These are phyloP conservation scores for Scaptodrosophila latifasciaeformis DNA, from an alignment of 2,888 invertebrate genomes.

Conservation along the genomic window DNA sequence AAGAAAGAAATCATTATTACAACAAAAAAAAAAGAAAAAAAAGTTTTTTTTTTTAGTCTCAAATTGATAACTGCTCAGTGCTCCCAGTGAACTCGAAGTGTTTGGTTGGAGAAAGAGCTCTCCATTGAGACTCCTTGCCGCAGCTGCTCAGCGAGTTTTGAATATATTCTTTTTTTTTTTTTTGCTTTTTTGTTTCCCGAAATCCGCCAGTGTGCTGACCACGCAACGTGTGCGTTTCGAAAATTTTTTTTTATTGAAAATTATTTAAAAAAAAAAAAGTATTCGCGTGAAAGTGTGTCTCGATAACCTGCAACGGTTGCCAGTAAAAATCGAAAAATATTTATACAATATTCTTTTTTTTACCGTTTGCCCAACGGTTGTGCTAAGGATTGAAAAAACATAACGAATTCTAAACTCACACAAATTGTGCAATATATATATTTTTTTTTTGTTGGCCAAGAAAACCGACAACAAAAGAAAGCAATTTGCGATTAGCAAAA, in stretches of 20 bases:
- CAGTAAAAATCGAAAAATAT: too few relatives aligned
- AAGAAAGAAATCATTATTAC: neutral
- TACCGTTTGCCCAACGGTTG: neutral
- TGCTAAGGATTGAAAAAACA: neutral
- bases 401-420: neutral
- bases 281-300: constrained; percentile 1
- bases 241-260: too few relatives aligned
- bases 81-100: constrained; percentile 55
- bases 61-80: constrained; percentile 29
- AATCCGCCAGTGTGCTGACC: neutral
- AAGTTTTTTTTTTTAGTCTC: neutral
- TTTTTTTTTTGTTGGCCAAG: constrained; percentile 32
- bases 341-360: too few relatives aligned
- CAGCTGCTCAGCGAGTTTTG: constrained; percentile 21
- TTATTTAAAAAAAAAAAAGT: neutral
- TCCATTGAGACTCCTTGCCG: constrained; percentile 8
- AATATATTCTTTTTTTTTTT: constrained; percentile 26
- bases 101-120: constrained; percentile 14
- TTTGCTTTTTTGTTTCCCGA: constrained; percentile 13
- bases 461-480: constrained; percentile 10
- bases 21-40: too few relatives aligned
- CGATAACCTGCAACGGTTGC: neutral
- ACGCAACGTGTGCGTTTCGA: neutral
- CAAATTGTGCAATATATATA: constrained; percentile 2
- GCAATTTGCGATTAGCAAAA: constrained; percentile 10